These are phyloP conservation scores for Apodemus speciosus DNA, from an alignment of 2,113 vertebrate species.

Conservation along the genomic window DNA sequence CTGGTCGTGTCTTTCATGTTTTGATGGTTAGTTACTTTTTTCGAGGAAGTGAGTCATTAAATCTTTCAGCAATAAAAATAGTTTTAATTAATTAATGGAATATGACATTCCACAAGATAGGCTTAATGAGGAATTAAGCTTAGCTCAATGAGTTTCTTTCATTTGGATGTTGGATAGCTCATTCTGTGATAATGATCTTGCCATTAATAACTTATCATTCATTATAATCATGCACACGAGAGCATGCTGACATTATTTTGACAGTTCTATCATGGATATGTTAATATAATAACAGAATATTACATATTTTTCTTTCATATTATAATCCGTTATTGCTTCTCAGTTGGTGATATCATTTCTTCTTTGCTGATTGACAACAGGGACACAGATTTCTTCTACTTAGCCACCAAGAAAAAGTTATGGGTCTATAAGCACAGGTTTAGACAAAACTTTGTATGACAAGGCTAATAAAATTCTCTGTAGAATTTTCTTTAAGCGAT, in stretches of 20 bases:
- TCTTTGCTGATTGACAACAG: neutral
- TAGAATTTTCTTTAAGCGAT: neutral
- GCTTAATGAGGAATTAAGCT: neutral
- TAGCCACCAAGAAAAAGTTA: conserved; percentile 2
- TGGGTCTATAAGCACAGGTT: neutral
- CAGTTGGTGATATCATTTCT: neutral
- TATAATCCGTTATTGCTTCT: conserved; percentile 23
- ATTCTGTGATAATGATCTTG: neutral
- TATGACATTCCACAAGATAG: neutral
- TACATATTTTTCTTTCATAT: conserved; percentile 25
- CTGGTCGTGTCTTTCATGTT: neutral
- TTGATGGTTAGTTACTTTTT: neutral
- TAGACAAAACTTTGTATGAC: neutral
- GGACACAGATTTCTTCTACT: neutral
- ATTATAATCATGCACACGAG: neutral
- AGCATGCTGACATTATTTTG: conserved; percentile 34
- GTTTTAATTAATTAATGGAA: conserved; percentile 35
- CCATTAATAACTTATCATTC: neutral
- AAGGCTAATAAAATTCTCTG: neutral
- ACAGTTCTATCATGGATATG: neutral
- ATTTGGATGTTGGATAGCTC: neutral
- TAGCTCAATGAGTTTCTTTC: neutral
- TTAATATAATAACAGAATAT: neutral
- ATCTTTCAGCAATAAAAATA: neutral
- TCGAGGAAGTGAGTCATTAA: neutral